Evolutionary conservation across 37 sponge, comb jelly and placozoan genomes (phyloP), one percentile per base, ranked within the genome.

Genomic region (Corticium candelabrum): DNA sequence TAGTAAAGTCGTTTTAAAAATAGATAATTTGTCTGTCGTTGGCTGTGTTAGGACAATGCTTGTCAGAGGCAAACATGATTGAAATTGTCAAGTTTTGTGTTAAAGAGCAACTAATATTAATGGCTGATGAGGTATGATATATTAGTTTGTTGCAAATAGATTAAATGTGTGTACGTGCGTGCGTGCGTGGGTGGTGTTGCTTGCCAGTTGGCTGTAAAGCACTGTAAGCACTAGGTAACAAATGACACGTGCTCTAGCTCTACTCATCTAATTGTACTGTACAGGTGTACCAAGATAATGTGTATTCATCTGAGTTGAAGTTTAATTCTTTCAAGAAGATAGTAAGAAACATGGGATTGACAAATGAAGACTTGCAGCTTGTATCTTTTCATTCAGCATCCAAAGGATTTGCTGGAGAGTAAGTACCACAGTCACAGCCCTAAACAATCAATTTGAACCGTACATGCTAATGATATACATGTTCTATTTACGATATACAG

Each of bases 331-430:
- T 97, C 88, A 87, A 84, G 74, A 93, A 91, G 50, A 87, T 91
- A 31, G 76, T 91, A 0, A 39, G 74, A 31, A 36, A 29, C 50
- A 92, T 96, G 84, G 93, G 88, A 0, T 27, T 62, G 0, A 78
- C 81, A 34, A 88, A 80, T 72, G 43, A 81, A 1, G 78, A 86
- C 41, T 39, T 92, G 15, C 91, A 92, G 68, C 76, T 97, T 39
- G 83, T 87, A 31, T 89, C 95, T 32, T 90, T 89, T 84, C 85
- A 97, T 77, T 97, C 99, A 0, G 86, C 85, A 2, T 93, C 94
- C 5, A 97, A 97, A 56, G 99, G 99, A 40, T 94, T 79, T 67
- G 36, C 89, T 57, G 95, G 98, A 85, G 98, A 97, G 92, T 94
- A 80, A 89, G 93, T 82, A n/a, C n/a, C n/a, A n/a, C n/a, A n/a